Evolutionary conservation across 1,140 invertebrate genomes (phyloP), one percentile per base, ranked within the genome.

Genomic region (Nasonia vitripennis): DNA sequence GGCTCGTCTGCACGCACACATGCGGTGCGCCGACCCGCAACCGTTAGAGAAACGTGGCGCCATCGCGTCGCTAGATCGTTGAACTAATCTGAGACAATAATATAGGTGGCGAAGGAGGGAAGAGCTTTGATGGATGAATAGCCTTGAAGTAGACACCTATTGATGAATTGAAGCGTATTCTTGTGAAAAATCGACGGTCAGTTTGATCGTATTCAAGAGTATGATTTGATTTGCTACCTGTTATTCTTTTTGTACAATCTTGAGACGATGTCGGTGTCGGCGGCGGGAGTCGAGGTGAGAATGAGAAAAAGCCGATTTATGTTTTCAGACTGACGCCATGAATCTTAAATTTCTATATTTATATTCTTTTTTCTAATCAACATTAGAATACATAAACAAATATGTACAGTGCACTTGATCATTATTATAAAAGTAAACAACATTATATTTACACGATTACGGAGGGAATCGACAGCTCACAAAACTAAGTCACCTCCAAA

Each of bases 401-500:
- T 48, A 81, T 71, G 34, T 77, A 77, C 41, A 70, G 10, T 17
- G 68, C 23, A 71, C 23, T 27, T 70, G 0, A 27, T 7, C 2
- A 23, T 9, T 31, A 31, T 71, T 34, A 71, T 11, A 71, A 27
- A 71, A 31, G 31, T 71, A 14, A n/a, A 55, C 51, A 45, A n/a
- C n/a, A 62, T 62, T 6, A 71, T 31, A 71, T 71, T 20, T 31
- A 71, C 23, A 71, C 68, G 10, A 31, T 31, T 34, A 10, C 12
- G 14, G 3, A n/a, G 7, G 20, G 6, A n/a, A n/a, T 5, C 41
- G 41, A 10, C 6, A 62, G n/a, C 48, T 27, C 23, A 83, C 12
- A 83, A 82, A 20, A 37, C 88, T 87, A 91, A 12, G 78, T 86
- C 55, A 87, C 74, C 37, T 92, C 91, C 0, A 91, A 78, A 45